Evolutionary conservation across 2,113 vertebrate species (phyloP).

Genomic region (Regulus satrapa): DNA sequence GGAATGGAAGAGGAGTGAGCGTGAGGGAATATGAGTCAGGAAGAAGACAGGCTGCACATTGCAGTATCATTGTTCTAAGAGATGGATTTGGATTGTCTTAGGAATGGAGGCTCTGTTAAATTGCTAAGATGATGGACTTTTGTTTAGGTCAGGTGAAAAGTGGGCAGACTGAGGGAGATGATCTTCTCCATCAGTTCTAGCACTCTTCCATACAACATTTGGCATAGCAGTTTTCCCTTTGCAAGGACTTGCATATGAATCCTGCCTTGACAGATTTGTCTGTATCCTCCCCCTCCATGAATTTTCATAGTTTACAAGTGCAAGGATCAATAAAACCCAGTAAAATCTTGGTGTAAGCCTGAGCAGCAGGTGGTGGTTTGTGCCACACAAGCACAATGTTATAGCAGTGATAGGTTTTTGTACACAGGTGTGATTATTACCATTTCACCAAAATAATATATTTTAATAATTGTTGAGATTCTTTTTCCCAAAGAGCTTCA

Average conservation of each 20-base stretch:
- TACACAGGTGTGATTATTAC: neutral
- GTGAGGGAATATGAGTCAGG: neutral
- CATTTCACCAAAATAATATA: neutral
- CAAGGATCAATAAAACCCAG: neutral
- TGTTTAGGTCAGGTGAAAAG: neutral
- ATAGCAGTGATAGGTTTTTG: neutral
- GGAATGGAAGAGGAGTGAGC: neutral
- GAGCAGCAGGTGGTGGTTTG: accelerated
- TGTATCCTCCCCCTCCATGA: neutral
- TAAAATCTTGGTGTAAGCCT: neutral
- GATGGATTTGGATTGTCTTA: neutral
- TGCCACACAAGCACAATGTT: neutral
- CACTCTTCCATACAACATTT: neutral
- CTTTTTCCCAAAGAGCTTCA: neutral
- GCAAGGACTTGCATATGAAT: neutral
- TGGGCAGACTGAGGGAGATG: neutral
- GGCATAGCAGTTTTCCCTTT: neutral
- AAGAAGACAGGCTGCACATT: neutral
- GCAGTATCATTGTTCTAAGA: neutral
- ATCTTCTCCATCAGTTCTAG: neutral
- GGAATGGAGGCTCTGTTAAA: neutral
- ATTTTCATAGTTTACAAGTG: neutral
- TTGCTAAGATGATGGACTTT: neutral
- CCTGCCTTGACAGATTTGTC: neutral
- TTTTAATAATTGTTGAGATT: neutral